Evolutionary conservation across 2,113 vertebrate genomes (phyloP).

Genomic region (Petrocephalus microphthalmus): DNA sequence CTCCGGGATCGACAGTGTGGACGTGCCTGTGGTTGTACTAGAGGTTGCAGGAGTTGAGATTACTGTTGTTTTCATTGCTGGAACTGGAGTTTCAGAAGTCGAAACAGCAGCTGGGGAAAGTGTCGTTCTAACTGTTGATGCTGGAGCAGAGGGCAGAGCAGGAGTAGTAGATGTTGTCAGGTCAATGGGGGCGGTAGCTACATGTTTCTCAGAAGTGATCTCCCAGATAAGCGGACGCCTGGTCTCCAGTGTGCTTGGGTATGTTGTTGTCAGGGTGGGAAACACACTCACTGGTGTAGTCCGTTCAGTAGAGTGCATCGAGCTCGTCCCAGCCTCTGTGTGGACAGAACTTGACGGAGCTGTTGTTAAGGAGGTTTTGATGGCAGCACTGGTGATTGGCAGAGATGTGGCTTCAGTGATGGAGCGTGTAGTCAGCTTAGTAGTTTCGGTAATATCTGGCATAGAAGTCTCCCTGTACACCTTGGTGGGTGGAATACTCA

Average conservation of each 20-base stretch:
- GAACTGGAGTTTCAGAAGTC: slow-evolving; percentile 37
- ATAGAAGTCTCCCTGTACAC: slow-evolving; percentile 28
- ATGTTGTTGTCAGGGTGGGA: slow-evolving; percentile 43
- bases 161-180: slow-evolving; percentile 33
- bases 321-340: slow-evolving; percentile 29
- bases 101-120: slow-evolving; percentile 36
- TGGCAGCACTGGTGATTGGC: slow-evolving; percentile 30
- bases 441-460: slow-evolving; percentile 26
- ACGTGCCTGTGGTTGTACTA: slow-evolving; percentile 19
- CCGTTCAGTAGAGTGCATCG: slow-evolving; percentile 33
- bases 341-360: slow-evolving; percentile 19
- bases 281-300: slow-evolving; percentile 30
- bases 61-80: slow-evolving; percentile 42
- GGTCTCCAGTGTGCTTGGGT: slow-evolving; percentile 24
- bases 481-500: slow-evolving; percentile 21
- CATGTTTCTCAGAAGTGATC: slow-evolving; percentile 34
- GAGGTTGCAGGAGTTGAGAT: neutral
- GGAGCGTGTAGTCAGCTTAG: slow-evolving; percentile 23
- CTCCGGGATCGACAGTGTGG: slow-evolving; percentile 20
- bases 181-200: slow-evolving; percentile 26
- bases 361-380: slow-evolving; percentile 26
- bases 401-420: slow-evolving; percentile 21
- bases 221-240: slow-evolving; percentile 13
- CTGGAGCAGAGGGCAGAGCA: slow-evolving; percentile 13
- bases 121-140: slow-evolving; percentile 32